A percentile compares a stretch with the other conserved stretches of the same genome.
These are phyloP conservation scores for Strigamia maritima DNA, from an alignment of 2,888 invertebrate genomes.

Conservation along the genomic window DNA sequence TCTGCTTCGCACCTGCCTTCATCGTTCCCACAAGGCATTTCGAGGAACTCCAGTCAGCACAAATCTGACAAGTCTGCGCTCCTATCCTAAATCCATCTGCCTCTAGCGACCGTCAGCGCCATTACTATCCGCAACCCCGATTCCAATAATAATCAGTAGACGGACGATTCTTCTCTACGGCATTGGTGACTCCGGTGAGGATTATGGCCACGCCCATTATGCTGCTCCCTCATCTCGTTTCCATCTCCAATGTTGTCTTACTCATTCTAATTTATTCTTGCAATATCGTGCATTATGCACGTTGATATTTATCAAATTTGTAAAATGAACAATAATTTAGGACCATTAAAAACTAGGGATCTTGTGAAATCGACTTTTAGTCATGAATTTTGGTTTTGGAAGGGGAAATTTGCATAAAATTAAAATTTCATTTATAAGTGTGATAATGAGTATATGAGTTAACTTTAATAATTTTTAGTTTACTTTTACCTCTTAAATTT, in stretches of 20 bases:
- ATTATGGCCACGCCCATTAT: conserved; percentile 2
- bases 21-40: conserved; percentile 34
- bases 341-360: too few relatives aligned
- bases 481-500: too few relatives aligned
- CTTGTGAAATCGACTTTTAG: too few relatives aligned
- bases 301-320: too few relatives aligned
- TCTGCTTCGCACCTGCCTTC: conserved; percentile 34
- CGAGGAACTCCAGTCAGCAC: conserved; percentile 34
- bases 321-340: too few relatives aligned
- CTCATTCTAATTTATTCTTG: neutral
- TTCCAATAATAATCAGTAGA: conserved; percentile 31
- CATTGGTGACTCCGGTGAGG: conserved; percentile 3
- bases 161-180: conserved; percentile 4
- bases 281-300: too few relatives aligned
- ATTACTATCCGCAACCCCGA: conserved; percentile 31
- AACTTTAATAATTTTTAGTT: too few relatives aligned
- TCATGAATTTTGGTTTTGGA: too few relatives aligned
- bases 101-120: conserved; percentile 22
- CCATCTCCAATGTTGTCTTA: neutral
- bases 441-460: too few relatives aligned
- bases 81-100: conserved; percentile 32
- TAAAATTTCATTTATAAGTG: too few relatives aligned
- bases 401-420: too few relatives aligned
- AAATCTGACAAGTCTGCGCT: conserved; percentile 31
- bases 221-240: neutral